phyloP scores from a whole-genome alignment of 2,113 vertebrate genomes.

The Hemicordylus capensis region DNA sequence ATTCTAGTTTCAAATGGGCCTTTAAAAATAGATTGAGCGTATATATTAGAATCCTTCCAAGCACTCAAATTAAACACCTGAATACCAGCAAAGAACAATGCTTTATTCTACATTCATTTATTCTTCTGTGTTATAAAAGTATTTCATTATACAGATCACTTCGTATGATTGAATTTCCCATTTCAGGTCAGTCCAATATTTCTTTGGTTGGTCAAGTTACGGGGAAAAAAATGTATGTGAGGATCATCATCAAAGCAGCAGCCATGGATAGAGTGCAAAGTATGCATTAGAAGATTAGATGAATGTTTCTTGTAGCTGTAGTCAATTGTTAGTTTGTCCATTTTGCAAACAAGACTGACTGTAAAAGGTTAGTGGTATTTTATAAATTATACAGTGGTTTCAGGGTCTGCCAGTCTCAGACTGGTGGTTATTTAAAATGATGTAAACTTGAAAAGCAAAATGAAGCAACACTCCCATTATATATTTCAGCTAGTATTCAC shows the following conservation, averaged over 20 bases:
- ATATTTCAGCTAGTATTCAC: no score
- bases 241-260: background rate
- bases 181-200: background rate
- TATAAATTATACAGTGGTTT: background rate
- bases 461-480: no score
- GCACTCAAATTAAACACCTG: background rate
- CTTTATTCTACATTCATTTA: background rate
- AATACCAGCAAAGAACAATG: background rate
- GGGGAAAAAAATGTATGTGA: background rate
- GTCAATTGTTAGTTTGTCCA: background rate
- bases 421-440: no score
- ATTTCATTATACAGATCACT: background rate
- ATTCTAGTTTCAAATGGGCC: background rate
- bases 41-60: background rate
- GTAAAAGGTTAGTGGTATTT: background rate
- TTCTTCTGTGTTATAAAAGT: background rate
- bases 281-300: no score
- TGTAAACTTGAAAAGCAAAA: no score
- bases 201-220: background rate
- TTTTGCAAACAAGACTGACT: background rate
- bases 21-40: background rate
- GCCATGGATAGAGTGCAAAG: no score
- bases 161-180: no score
- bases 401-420: background rate
- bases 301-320: background rate